Percentiles rank a stretch among this genome's conserved stretches.
Conservation (phyloP, 2,888 invertebrate species). For the Trypoxylon attenuatum region DNA sequence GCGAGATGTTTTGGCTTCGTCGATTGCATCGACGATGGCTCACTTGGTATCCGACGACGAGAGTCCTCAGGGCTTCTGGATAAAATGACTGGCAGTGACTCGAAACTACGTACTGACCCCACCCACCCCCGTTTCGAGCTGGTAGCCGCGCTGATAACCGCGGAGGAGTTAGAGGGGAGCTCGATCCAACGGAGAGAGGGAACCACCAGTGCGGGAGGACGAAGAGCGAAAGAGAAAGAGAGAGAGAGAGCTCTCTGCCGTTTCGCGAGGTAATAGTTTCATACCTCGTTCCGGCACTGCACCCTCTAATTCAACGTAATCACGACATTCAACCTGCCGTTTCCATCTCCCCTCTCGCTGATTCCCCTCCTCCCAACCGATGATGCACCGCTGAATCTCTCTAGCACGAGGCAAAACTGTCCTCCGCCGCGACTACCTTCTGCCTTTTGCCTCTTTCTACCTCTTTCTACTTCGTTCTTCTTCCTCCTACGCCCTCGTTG, state of each 20-base stretch:
- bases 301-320: conserved; percentile 74
- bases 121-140: conserved; percentile 32
- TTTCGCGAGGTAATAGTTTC: conserved; percentile 74
- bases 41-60: too few species aligned
- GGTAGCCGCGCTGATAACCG: not conserved
- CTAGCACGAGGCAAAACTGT: conserved; percentile 50
- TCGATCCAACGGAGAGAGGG: not conserved
- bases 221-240: conserved; percentile 2
- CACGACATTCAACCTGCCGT: conserved; percentile 73
- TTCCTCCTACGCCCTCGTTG: not conserved
- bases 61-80: conserved; percentile 39
- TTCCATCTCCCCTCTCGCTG: conserved; percentile 51
- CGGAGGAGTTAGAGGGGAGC: not conserved
- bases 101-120: conserved; percentile 46
- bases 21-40: too few species aligned
- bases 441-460: too few species aligned
- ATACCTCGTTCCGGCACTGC: conserved; percentile 74
- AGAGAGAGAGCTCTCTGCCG: conserved; percentile 52
- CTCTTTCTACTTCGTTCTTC: too few species aligned
- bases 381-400: conserved; percentile 52
- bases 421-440: conserved; percentile 19
- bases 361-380: conserved; percentile 28
- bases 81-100: conserved; percentile 28
- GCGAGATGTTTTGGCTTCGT: too few species aligned
- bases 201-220: not conserved